A percentile compares a stretch with the other conserved stretches of the same genome.
These are phyloP conservation scores for Limulus polyphemus DNA, from an alignment of 2,888 invertebrate genomes.

Conservation along the genomic window DNA sequence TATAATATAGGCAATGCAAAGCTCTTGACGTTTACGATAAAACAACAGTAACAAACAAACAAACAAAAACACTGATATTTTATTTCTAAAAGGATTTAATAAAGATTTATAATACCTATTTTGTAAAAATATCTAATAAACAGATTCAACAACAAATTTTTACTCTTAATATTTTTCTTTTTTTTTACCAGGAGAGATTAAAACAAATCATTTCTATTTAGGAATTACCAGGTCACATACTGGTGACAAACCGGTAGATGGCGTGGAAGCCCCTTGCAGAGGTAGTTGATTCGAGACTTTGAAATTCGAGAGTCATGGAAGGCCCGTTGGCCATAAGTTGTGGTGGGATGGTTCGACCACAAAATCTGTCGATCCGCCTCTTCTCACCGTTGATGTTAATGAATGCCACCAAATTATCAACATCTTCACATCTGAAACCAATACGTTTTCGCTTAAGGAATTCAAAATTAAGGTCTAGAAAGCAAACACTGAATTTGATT, in stretches of 20 bases:
- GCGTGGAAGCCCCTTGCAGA: constrained; percentile 59
- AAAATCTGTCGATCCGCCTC: constrained; percentile 74
- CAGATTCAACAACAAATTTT: neutral
- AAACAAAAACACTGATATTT: too few species aligned
- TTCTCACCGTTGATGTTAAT: constrained; percentile 66
- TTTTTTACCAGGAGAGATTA: neutral
- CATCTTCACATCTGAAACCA: constrained; percentile 53
- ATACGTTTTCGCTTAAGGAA: neutral
- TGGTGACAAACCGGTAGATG: constrained; percentile 74
- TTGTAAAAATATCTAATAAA: constrained; percentile 7
- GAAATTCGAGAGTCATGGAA: constrained; percentile 69
- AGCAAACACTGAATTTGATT: too few species aligned
- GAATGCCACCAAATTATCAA: constrained; percentile 63
- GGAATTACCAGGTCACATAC: constrained; percentile 45
- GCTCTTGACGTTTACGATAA: too few species aligned
- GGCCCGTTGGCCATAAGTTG: constrained; percentile 88
- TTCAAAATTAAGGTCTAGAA: too few species aligned
- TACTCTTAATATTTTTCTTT: too few species aligned
- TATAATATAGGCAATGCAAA: too few species aligned
- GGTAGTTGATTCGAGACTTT: constrained; percentile 40
- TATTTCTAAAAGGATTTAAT: too few species aligned
- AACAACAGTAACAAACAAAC: too few species aligned
- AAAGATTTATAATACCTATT: constrained; percentile 8
- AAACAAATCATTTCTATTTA: constrained; percentile 1
- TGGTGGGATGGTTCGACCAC: constrained; percentile 64